Conservation (phyloP, 2,888 invertebrate genomes). For the Protonemura montana region DNA sequence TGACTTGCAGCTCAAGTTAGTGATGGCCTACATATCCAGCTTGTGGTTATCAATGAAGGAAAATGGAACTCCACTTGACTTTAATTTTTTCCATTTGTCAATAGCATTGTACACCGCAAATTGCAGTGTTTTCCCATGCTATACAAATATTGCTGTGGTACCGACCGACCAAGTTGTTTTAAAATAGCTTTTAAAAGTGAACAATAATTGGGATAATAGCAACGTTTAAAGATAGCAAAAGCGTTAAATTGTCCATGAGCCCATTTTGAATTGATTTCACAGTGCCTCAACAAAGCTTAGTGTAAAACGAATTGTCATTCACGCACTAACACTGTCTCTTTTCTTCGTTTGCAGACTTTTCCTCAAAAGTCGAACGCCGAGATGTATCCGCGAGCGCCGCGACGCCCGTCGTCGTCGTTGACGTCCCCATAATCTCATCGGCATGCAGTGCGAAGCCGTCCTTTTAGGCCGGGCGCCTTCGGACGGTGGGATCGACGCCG, state of each 20-base stretch:
- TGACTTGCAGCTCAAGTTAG: not conserved
- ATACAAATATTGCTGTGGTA: too few relatives aligned
- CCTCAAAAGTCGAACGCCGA: not conserved
- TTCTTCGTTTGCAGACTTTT: not conserved
- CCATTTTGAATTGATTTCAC: too few relatives aligned
- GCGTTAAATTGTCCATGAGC: too few relatives aligned
- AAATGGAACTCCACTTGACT: not conserved
- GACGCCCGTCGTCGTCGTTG: not conserved
- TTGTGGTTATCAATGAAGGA: not conserved
- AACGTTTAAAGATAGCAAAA: too few relatives aligned
- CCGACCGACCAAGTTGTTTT: too few relatives aligned
- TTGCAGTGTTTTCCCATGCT: not conserved
- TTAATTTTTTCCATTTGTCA: not conserved
- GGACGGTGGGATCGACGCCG: constrained; percentile 52
- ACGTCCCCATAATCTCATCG: not conserved
- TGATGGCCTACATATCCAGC: not conserved
- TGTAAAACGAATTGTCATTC: too few relatives aligned
- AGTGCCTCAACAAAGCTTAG: too few relatives aligned
- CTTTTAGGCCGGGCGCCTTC: constrained; percentile 52
- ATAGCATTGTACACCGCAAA: not conserved
- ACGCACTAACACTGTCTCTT: not conserved
- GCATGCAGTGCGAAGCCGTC: constrained; percentile 51
- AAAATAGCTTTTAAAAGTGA: too few relatives aligned
- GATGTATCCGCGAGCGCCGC: not conserved
- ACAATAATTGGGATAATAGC: too few relatives aligned